These are phyloP conservation scores for Saccostrea cuccullata DNA, from an alignment of 1,140 invertebrate species.

Conservation along the genomic window DNA sequence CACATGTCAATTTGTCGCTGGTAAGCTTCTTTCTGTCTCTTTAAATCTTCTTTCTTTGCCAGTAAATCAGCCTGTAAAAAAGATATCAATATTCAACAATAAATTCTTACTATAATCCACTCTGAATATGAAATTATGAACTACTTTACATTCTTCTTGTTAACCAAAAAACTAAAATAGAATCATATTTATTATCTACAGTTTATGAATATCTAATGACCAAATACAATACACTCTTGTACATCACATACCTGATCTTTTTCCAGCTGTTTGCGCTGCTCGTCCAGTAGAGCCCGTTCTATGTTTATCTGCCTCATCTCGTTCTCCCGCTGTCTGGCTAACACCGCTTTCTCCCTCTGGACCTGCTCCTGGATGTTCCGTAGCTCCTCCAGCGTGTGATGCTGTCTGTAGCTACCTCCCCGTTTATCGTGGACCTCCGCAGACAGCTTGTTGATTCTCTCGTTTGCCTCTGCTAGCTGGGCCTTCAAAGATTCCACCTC, in stretches of 20 bases:
- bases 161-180: too few species aligned
- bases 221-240: background rate
- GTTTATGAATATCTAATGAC: background rate
- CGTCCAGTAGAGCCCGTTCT: constrained; percentile 63
- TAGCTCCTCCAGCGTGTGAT: constrained; percentile 69
- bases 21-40: constrained; percentile 63
- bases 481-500: constrained; percentile 70
- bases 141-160: too few species aligned
- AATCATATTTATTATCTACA: background rate
- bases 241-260: constrained; percentile 65
- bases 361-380: constrained; percentile 68
- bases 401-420: constrained; percentile 64
- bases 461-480: constrained; percentile 73
- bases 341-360: constrained; percentile 58
- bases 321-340: constrained; percentile 65
- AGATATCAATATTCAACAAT: background rate
- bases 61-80: constrained; percentile 61
- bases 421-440: constrained; percentile 69
- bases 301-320: constrained; percentile 59
- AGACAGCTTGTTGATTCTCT: constrained; percentile 71
- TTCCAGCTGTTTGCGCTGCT: constrained; percentile 59
- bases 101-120: too few species aligned
- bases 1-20: constrained; percentile 72
- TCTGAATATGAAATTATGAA: too few species aligned
- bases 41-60: constrained; percentile 67